phyloP scores from a whole-genome alignment of 1,140 invertebrate genomes.

The Pachyrhynchus sulphureomaculatus region DNA sequence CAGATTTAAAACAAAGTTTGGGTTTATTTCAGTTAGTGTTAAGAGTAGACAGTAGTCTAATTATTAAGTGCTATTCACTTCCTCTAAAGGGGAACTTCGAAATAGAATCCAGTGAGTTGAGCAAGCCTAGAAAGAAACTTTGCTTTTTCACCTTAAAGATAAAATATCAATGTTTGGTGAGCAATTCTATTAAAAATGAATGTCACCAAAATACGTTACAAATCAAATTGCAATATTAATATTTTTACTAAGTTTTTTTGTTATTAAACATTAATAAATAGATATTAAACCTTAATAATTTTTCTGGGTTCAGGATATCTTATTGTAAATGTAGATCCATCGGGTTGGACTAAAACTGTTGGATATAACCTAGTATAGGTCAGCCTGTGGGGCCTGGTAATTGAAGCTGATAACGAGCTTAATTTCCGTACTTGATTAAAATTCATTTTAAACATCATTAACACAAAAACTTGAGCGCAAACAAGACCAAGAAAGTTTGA shows the following conservation, averaged over 20 bases:
- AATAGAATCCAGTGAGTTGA: background rate
- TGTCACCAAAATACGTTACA: too few relatives aligned
- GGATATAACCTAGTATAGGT: conserved; percentile 45
- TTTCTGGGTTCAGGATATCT: conserved; percentile 79
- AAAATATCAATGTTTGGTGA: too few relatives aligned
- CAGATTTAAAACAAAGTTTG: too few relatives aligned
- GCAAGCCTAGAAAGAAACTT: background rate
- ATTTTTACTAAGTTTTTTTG: too few relatives aligned
- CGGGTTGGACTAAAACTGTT: conserved; percentile 71
- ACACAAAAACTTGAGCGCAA: too few relatives aligned
- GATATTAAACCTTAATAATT: conserved; percentile 84
- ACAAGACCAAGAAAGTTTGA: too few relatives aligned
- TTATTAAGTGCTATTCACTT: background rate
- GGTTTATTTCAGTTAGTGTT: too few relatives aligned
- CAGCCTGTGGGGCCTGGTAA: conserved; percentile 47
- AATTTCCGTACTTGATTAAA: conserved; percentile 37
- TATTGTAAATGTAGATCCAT: conserved; percentile 83
- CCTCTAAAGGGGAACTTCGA: background rate
- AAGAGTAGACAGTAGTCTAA: background rate
- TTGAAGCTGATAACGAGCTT: conserved; percentile 45
- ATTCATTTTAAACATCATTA: too few relatives aligned
- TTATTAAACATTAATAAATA: too few relatives aligned
- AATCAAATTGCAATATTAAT: too few relatives aligned
- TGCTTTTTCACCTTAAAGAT: too few relatives aligned
- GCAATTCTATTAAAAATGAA: too few relatives aligned